A percentile compares a stretch with the other conserved stretches of the same genome.
Conservation (phyloP, 2,797 vertebrate genomes). For the Halcyon chelicuti region DNA sequence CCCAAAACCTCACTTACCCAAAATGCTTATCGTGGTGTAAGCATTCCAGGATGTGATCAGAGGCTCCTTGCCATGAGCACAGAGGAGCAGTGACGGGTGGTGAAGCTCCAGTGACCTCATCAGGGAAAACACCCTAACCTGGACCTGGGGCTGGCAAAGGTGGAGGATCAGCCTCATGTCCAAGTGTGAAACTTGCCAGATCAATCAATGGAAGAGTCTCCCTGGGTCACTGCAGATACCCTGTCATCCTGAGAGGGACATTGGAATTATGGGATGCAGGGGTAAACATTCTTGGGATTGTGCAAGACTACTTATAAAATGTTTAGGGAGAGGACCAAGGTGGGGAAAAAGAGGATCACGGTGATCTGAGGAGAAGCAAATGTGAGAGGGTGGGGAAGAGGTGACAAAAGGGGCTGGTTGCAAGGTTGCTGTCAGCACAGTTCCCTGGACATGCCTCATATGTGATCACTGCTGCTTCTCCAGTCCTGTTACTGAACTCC, state of each 20-base stretch:
- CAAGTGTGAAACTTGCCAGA: not conserved
- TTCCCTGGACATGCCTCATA: not conserved
- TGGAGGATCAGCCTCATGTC: not conserved
- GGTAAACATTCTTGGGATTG: not conserved
- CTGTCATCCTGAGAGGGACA: not conserved
- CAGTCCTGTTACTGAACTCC: not conserved
- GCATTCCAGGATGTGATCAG: accelerated
- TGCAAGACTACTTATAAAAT: not conserved
- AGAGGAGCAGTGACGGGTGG: not conserved
- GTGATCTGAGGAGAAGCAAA: not conserved
- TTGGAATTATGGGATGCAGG: not conserved
- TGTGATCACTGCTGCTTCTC: not conserved
- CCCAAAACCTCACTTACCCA: no score
- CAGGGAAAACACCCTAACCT: not conserved
- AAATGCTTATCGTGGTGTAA: not conserved
- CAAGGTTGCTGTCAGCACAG: not conserved
- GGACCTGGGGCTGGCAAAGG: not conserved
- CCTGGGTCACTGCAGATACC: not conserved
- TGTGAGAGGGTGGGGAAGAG: not conserved
- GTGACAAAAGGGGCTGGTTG: not conserved
- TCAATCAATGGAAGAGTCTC: not conserved
- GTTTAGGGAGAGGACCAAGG: not conserved
- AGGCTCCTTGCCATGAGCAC: not conserved
- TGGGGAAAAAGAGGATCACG: not conserved
- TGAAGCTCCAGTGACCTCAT: not conserved